A percentile compares a stretch with the other conserved stretches of the same genome.
Conservation (phyloP, 2,113 vertebrate genomes). For the Notarius quadriscutis region DNA sequence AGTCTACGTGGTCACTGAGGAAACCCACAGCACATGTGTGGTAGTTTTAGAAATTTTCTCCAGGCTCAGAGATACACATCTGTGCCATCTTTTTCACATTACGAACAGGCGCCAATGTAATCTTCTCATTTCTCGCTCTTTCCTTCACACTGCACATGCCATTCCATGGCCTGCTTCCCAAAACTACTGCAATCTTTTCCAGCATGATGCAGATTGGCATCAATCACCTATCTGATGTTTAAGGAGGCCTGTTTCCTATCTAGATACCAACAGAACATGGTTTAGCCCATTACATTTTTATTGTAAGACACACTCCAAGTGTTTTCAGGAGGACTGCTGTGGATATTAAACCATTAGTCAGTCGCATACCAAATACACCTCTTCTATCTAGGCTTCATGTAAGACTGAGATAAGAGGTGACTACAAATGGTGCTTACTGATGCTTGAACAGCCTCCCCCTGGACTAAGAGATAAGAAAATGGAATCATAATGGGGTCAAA, state of each 20-base stretch:
- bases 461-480: slow-evolving; percentile 46
- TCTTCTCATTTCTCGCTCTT: not conserved
- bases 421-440: slow-evolving; percentile 37
- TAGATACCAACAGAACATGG: not conserved
- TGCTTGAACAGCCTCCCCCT: slow-evolving; percentile 35
- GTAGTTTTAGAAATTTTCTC: slow-evolving; percentile 16
- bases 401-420: slow-evolving; percentile 45
- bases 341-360: slow-evolving; percentile 16
- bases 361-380: slow-evolving; percentile 11
- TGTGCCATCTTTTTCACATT: slow-evolving; percentile 34
- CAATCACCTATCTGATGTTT: not conserved
- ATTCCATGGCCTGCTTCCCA: not conserved
- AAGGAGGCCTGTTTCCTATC: not conserved
- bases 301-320: not conserved
- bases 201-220: slow-evolving; percentile 17
- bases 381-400: slow-evolving; percentile 33
- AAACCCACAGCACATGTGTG: not conserved
- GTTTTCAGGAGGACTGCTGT: not conserved
- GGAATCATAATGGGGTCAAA: slow-evolving; percentile 45
- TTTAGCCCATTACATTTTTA: not conserved
- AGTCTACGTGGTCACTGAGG: not conserved
- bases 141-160: not conserved
- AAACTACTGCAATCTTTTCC: slow-evolving; percentile 26
- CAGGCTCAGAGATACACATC: slow-evolving; percentile 15
- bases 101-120: slow-evolving; percentile 39